Evolutionary conservation across 2,888 invertebrate genomes (phyloP), one percentile per base, ranked within the genome.

Genomic region (Eristalinus aeneus): DNA sequence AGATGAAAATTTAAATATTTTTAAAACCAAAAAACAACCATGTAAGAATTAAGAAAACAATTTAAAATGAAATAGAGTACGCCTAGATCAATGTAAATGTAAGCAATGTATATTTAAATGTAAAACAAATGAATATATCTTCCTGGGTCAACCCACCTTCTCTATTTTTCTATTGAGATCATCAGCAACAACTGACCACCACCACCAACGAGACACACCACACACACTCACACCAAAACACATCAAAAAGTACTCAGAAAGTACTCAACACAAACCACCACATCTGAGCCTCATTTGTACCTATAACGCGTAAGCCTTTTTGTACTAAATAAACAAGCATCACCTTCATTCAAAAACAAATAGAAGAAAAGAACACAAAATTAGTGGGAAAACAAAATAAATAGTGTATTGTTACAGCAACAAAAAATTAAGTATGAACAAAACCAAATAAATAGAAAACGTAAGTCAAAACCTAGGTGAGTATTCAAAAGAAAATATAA

Each of bases 121-220:
- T 87, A 81, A 86, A 79, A 78, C 65, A 85, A 78, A 77, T 76
- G 72, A 75, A 87, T 78, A 75, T 80, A 90, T 91, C 90, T 91
- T 91, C 91, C 91, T 91, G 91, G 90, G 91, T 91, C 91, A 91
- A 91, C 91, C 91, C 91, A 91, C 92, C 91, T 91, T 90, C 90
- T 91, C 90, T 91, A 92, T 92, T 92, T 92, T 91, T 92, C 92
- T 91, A 91, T 91, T 87, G 80, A 83, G 78, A 87, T 85, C 85
- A 84, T 79, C 84, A 64, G 72, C 32, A 58, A 69, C n/a, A 58
- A 73, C 67, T 64, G 82, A 75, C 27, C 27, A 27, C 27, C 76
- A 76, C 81, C 71, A 67, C 39, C 16, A 46, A n/a, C 16, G 16
- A n/a, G 16, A 46, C 39, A 46, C 16, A 16, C n/a, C 46, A 46